Percentiles rank a stretch among this genome's conserved stretches.
Evolutionary conservation across 2,888 invertebrate genomes (phyloP).

Genomic region (Tribolium freemani): DNA sequence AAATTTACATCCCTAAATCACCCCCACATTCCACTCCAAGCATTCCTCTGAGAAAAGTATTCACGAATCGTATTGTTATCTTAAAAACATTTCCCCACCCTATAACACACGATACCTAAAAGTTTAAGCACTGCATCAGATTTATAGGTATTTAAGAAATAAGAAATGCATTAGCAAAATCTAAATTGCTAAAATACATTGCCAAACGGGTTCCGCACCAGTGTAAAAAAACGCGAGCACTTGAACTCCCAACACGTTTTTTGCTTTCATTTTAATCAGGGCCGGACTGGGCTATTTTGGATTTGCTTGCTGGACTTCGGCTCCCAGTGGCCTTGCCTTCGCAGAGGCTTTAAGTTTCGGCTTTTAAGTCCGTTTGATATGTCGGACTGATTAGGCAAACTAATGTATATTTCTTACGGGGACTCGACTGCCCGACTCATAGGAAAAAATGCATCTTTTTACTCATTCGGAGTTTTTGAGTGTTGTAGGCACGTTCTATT

Average conservation of each 20-base stretch:
- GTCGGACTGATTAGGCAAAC: too few relatives aligned
- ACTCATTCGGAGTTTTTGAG: too few relatives aligned
- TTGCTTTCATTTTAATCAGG: not conserved
- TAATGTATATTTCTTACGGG: too few relatives aligned
- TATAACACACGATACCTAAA: conserved; percentile 52
- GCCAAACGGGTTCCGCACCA: conserved; percentile 32
- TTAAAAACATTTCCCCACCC: conserved; percentile 55
- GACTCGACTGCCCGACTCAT: too few relatives aligned
- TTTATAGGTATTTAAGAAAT: conserved; percentile 61
- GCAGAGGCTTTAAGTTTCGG: too few relatives aligned
- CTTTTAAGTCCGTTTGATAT: too few relatives aligned
- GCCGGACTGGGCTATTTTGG: too few relatives aligned
- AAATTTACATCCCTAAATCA: conserved; percentile 39
- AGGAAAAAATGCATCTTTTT: too few relatives aligned
- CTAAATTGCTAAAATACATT: conserved; percentile 62
- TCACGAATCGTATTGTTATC: conserved; percentile 53
- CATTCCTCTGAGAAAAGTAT: conserved; percentile 41
- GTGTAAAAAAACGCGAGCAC: not conserved
- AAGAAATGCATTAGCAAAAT: conserved; percentile 62
- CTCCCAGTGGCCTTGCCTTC: too few relatives aligned
- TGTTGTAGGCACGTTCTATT: too few relatives aligned
- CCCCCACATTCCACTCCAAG: conserved; percentile 22
- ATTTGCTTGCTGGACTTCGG: too few relatives aligned
- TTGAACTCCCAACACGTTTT: not conserved
- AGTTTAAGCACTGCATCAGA: conserved; percentile 50